Evolutionary conservation across 2,113 vertebrate species (phyloP).

Genomic region (Mobula hypostoma): DNA sequence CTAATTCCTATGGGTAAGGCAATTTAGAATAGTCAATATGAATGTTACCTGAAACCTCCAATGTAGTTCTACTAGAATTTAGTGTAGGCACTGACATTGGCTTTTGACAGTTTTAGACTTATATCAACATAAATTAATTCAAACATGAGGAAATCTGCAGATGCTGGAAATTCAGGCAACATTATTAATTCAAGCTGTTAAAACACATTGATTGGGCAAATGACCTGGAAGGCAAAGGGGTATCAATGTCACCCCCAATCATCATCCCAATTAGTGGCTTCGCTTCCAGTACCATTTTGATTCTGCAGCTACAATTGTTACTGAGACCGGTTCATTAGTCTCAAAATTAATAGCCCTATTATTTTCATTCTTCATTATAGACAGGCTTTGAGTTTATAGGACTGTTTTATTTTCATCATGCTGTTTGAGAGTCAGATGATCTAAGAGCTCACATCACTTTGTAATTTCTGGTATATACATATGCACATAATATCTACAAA

Average conservation of each 20-base stretch:
- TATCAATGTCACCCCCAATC: slow-evolving; percentile 14
- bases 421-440: neutral
- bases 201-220: slow-evolving; percentile 4
- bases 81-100: neutral
- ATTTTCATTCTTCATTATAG: slow-evolving; percentile 19
- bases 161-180: no score
- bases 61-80: neutral
- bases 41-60: neutral
- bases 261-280: slow-evolving; percentile 24
- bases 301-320: neutral
- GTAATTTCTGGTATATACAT: neutral
- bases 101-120: slow-evolving; percentile 19
- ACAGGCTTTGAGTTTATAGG: neutral
- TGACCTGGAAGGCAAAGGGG: slow-evolving; percentile 11
- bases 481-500: neutral
- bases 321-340: neutral
- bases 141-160: neutral
- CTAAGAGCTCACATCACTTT: neutral
- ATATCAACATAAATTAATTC: slow-evolving; percentile 7
- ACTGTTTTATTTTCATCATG: neutral
- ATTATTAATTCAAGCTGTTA: neutral
- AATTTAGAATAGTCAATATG: neutral
- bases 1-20: neutral
- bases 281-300: neutral
- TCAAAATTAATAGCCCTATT: slow-evolving; percentile 23